Percentiles rank a stretch among this genome's conserved stretches.
Conservation (phyloP, 2,113 vertebrate genomes). For the Gnathonemus longibarbis region DNA sequence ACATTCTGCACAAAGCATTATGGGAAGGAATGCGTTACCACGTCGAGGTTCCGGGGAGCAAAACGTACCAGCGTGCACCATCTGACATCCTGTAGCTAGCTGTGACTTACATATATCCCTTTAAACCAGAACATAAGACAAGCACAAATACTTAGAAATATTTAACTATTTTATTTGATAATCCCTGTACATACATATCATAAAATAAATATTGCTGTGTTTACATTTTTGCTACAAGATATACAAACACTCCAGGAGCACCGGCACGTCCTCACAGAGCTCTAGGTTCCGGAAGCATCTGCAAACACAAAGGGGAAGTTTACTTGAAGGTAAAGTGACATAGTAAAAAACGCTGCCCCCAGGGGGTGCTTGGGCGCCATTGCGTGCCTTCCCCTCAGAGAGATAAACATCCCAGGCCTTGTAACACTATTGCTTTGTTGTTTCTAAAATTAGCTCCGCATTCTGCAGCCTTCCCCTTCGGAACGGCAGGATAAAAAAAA, state of each 20-base stretch:
- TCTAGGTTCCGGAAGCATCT: background rate
- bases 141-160: background rate
- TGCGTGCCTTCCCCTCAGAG: background rate
- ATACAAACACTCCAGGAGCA: background rate
- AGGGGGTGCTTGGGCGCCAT: background rate
- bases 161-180: background rate
- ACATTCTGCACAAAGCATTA: background rate
- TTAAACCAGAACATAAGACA: background rate
- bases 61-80: background rate
- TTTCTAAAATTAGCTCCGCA: conserved; percentile 36
- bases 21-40: background rate
- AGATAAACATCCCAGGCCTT: conserved; percentile 32
- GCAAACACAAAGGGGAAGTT: background rate
- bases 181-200: background rate
- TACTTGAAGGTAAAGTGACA: background rate
- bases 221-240: conserved; percentile 8
- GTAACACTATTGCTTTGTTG: conserved; percentile 26
- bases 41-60: background rate
- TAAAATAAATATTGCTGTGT: background rate
- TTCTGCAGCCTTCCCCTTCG: conserved; percentile 33
- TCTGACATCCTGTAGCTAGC: background rate
- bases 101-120: background rate
- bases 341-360: background rate
- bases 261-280: background rate
- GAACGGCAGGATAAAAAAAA: background rate